These are phyloP conservation scores for Bugulina stolonifera DNA, from an alignment of 2,888 invertebrate species.

Conservation along the genomic window DNA sequence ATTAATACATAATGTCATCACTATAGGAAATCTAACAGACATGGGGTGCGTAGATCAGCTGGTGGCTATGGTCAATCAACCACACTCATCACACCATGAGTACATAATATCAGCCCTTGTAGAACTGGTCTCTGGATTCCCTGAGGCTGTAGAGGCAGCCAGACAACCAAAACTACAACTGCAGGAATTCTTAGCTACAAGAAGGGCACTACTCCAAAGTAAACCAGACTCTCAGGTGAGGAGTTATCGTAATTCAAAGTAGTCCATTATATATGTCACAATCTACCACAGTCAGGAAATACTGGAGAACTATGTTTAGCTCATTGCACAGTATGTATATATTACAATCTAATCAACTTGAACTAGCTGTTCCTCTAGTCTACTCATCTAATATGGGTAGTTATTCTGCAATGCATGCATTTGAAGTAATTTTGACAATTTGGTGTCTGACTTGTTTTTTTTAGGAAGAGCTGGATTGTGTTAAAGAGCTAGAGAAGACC, in stretches of 20 bases:
- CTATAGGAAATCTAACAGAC: background rate
- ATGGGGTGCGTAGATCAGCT: conserved; percentile 4
- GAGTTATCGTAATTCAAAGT: too few relatives aligned
- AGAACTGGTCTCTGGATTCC: background rate
- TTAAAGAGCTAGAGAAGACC: conserved; percentile 34
- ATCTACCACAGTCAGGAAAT: too few relatives aligned
- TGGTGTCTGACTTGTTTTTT: too few relatives aligned
- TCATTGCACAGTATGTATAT: too few relatives aligned
- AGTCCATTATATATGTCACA: too few relatives aligned
- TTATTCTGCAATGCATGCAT: too few relatives aligned
- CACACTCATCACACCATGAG: background rate
- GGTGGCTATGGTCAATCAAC: background rate
- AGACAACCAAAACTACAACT: background rate
- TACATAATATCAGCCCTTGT: background rate
- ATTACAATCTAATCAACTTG: too few relatives aligned
- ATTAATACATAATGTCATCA: too few relatives aligned
- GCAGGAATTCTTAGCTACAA: background rate
- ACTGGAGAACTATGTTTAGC: too few relatives aligned
- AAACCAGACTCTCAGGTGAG: background rate
- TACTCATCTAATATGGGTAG: too few relatives aligned
- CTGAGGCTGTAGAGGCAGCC: background rate
- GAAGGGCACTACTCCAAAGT: background rate
- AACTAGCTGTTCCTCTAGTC: too few relatives aligned
- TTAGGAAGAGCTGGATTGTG: conserved; percentile 42
- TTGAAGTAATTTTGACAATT: too few relatives aligned